phyloP scores from a whole-genome alignment of 2,888 invertebrate species.

The Ligdia adustata region DNA sequence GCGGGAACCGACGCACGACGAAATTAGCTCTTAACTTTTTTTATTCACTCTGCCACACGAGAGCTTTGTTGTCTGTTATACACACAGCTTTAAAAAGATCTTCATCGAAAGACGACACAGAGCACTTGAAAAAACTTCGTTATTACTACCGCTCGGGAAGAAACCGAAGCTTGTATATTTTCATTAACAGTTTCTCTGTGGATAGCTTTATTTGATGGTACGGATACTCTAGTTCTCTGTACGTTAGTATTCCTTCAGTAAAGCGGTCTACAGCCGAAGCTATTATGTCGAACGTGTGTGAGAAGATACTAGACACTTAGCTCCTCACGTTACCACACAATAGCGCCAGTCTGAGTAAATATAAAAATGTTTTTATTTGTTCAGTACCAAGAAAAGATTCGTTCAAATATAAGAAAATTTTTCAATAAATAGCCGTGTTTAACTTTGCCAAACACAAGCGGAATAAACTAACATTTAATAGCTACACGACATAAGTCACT shows the following conservation, averaged over 20 bases:
- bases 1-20: constrained; percentile 43
- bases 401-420: constrained; percentile 54
- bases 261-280: constrained; percentile 9
- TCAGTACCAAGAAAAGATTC: constrained; percentile 53
- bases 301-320: constrained; percentile 36
- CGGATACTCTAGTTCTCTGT: constrained; percentile 1
- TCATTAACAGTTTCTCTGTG: constrained; percentile 19
- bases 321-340: constrained; percentile 54
- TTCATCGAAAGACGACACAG: constrained; percentile 28
- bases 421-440: constrained; percentile 48
- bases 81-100: constrained; percentile 36
- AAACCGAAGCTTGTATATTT: constrained; percentile 18
- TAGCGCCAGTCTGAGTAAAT: constrained; percentile 58
- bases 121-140: constrained; percentile 20
- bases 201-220: constrained; percentile 12
- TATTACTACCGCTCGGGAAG: constrained; percentile 12
- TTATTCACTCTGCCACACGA: constrained; percentile 42
- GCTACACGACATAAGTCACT: constrained; percentile 20
- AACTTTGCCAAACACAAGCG: constrained; percentile 40
- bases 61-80: constrained; percentile 29
- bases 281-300: constrained; percentile 22
- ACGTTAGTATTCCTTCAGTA: constrained; percentile 12
- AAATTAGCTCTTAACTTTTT: constrained; percentile 50
- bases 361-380: constrained; percentile 60
- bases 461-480: constrained; percentile 26